A percentile compares a stretch with the other conserved stretches of the same genome.
phyloP scores from a whole-genome alignment of 2,888 invertebrate genomes.

The Cotesia congregata region DNA sequence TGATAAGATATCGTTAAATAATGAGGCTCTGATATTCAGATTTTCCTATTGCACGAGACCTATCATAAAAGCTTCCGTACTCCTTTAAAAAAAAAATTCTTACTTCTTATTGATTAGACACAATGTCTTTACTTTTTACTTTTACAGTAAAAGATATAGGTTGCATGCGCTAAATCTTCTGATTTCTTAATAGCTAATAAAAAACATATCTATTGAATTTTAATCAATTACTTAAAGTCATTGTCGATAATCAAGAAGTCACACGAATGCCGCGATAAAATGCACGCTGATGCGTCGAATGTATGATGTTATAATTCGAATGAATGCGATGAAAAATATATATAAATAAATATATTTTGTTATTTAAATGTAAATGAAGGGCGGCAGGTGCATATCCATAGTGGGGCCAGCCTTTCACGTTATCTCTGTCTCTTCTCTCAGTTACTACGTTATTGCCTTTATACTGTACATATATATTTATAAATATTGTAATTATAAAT shows the following conservation, averaged over 20 bases:
- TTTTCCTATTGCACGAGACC: conserved; percentile 60
- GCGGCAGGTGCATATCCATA: conserved; percentile 65
- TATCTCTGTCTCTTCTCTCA: conserved; percentile 48
- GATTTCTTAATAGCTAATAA: conserved; percentile 12
- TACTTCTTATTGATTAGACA: neutral
- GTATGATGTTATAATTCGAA: conserved; percentile 44
- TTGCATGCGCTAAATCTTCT: conserved; percentile 37
- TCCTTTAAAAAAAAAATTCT: neutral
- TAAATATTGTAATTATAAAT: conserved; percentile 55
- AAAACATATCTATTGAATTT: neutral
- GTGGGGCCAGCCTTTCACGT: conserved; percentile 66
- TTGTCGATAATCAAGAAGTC: conserved; percentile 40
- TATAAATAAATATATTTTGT: conserved; percentile 46
- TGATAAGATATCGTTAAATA: conserved; percentile 30
- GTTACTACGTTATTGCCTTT: conserved; percentile 69
- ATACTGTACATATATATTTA: conserved; percentile 58
- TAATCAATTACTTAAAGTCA: neutral
- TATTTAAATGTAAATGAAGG: conserved; percentile 50
- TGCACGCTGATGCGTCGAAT: conserved; percentile 50
- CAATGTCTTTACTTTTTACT: conserved; percentile 7
- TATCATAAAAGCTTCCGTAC: conserved; percentile 29
- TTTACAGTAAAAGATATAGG: conserved; percentile 25
- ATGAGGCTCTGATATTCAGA: conserved; percentile 42
- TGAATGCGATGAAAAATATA: conserved; percentile 30
- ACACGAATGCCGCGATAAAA: conserved; percentile 44